Base-by-base conservation (phyloP, 2,113 vertebrate genomes). In the Eleginops maclovinus region DNA sequence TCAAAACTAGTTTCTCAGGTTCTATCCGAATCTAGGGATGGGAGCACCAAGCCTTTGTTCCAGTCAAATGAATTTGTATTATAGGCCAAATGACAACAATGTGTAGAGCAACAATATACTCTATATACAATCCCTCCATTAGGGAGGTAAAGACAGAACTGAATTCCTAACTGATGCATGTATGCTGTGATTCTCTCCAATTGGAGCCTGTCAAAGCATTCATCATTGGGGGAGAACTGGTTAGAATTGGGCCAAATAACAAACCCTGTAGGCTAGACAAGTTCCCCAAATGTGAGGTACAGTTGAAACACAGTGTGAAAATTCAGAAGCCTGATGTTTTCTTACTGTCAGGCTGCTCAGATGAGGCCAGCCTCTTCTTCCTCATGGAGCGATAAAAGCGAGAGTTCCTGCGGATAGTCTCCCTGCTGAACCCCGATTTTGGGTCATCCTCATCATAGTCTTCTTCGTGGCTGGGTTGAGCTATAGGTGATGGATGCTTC, bases 311-410 rank as follows among this genome's bases (percentile, higher is more conserved):
- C 13, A 46, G 49, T 69, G 40, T 61, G 58, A 61, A 28, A 66
- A 50, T 40, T 14, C 9, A 51, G 4, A 24, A 3, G 3, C n/a
- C 19, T 9, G 17, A 13, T 22, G 40, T 61, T 67, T 24, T 53
- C 92, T 93, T 86, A 93, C 93, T 84, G 51, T 91, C 75, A 70
- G 78, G 19, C n/a, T 75, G 81, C 9, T 88, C 88, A 14, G 83
- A 65, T 9, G 78, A 51, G 0, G 16, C 54, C 22, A 70, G 31
- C 67, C 80, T 94, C 86, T 93, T 93, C 79, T 88, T 95, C 73
- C 94, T 93, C 94, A 94, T 94, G 8, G 93, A 94, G 0, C 93
- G 74, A 77, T 94, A 94, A 73, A 94, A 94, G 26, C 94, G 88
- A 0, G 94, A 94, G 83, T 95, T 94, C 51, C 94, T 93, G 24